Evolutionary conservation across 2,113 vertebrate genomes (phyloP).

Genomic region (Rhipidura dahli): DNA sequence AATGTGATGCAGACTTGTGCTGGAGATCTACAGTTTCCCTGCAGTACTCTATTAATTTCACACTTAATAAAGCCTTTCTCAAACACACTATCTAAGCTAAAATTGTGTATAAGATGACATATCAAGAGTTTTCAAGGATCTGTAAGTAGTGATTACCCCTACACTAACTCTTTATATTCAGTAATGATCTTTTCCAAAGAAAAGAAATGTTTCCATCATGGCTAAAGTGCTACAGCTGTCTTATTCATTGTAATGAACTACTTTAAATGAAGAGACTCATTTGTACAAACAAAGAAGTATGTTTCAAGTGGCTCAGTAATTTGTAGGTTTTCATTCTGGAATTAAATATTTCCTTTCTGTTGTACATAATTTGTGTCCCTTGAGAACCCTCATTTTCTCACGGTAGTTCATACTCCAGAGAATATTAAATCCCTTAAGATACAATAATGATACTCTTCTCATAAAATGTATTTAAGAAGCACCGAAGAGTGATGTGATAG

Average conservation of each 20-base stretch:
- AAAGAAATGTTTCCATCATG: background rate
- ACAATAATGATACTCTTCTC: background rate
- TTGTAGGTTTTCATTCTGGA: conserved; percentile 17
- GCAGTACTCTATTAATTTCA: background rate
- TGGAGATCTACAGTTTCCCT: background rate
- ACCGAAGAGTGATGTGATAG: background rate
- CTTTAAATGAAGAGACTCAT: conserved; percentile 37
- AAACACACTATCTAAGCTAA: background rate
- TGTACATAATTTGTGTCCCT: background rate
- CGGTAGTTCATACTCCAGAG: background rate
- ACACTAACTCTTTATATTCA: background rate
- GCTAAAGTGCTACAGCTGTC: conserved; percentile 18
- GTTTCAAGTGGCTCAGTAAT: conserved; percentile 43
- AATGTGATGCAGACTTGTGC: background rate
- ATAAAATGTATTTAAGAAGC: background rate
- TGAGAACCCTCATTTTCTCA: background rate
- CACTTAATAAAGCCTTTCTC: background rate
- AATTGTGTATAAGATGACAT: background rate
- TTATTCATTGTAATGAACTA: conserved; percentile 37
- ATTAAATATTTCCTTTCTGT: conserved; percentile 23
- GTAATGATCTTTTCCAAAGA: background rate
- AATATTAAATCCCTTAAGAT: background rate
- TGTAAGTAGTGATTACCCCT: background rate
- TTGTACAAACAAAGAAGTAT: conserved; percentile 20
- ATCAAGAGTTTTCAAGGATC: background rate